Evolutionary conservation across 2,888 invertebrate species (phyloP).

Genomic region (Gari tellinella): DNA sequence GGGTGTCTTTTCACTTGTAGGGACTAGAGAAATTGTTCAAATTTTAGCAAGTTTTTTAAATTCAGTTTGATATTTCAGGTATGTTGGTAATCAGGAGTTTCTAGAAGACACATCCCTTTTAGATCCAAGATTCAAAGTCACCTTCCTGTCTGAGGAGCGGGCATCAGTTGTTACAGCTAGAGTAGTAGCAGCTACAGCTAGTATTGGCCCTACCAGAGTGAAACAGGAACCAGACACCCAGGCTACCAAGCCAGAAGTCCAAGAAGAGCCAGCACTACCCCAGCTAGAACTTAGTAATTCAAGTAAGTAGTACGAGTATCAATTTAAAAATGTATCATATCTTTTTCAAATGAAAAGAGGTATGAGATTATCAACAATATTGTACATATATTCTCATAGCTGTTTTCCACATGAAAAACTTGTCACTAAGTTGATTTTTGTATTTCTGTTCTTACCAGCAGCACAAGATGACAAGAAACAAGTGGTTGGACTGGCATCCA

Average conservation of each 20-base stretch:
- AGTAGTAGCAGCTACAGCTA: conserved; percentile 2
- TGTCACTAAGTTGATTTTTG: no score
- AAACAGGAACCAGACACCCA: conserved; percentile 1
- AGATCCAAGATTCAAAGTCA: conserved; percentile 9
- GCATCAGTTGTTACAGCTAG: conserved; percentile 1
- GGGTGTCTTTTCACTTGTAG: no score
- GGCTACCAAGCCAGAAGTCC: background rate
- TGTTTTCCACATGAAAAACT: no score
- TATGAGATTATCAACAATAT: no score
- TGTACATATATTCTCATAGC: no score
- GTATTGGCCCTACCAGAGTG: background rate
- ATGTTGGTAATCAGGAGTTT: conserved; percentile 4
- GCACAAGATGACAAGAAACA: background rate
- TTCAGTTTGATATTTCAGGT: background rate
- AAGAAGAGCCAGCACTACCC: conserved; percentile 5
- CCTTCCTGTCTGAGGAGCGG: conserved; percentile 3
- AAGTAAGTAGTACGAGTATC: no score
- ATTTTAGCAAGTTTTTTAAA: no score
- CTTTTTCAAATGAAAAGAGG: no score
- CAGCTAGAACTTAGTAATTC: conserved; percentile 1
- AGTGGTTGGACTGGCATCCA: conserved; percentile 12
- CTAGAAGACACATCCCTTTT: conserved; percentile 12
- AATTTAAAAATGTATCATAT: no score
- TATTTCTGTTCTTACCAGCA: background rate
- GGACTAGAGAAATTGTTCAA: no score